Base-by-base conservation (phyloP, 2,888 invertebrate species). In the Trichacis sp. region DNA sequence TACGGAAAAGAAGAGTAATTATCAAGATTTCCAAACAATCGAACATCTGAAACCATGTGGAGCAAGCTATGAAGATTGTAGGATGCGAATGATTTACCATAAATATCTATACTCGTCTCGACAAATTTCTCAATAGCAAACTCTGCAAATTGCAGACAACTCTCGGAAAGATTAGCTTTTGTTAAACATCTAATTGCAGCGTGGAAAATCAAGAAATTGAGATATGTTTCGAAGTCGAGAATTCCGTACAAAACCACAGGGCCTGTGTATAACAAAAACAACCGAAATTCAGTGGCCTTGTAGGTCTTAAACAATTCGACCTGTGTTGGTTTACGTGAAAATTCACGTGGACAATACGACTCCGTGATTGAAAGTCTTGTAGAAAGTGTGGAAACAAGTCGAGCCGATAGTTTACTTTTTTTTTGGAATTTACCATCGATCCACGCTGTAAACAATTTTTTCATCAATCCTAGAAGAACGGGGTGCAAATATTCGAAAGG, bases 251-350 rank as follows among this genome's bases (percentile, higher is more conserved):
- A 61, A 14, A 75, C 59, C 20, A 69, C 61, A 9, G 72, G 68
- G 9, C 77, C 77, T 15, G 73, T 64, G 46, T 76, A 77, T 18
- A 75, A 45, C n/a, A 75, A 52, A 14, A 77, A 64, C 46, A 70
- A 69, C 29, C 75, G 59, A 11, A 73, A 68, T 57, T 78, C 74
- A 15, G 76, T 76, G 1, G 72, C 73, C 54, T 76, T 74, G 24
- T 64, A 75, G 11, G 50, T 15, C 29, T 58, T 56, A 20, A 58
- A 68, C 20, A 68, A 56, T 24, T 58, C 38, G 12, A 75, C 43
- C 14, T 51, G 18, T 42, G 71, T 48, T 11, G 73, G 74, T 46
- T 20, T 33, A 33, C 75, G 69, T 18, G 68, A 54, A 65, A 75
- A 77, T 33, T 77, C 76, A 14, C 47, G 52, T 8, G 76, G 77